Conservation (phyloP, 1,140 invertebrate genomes). For the Microplitis demolitor region DNA sequence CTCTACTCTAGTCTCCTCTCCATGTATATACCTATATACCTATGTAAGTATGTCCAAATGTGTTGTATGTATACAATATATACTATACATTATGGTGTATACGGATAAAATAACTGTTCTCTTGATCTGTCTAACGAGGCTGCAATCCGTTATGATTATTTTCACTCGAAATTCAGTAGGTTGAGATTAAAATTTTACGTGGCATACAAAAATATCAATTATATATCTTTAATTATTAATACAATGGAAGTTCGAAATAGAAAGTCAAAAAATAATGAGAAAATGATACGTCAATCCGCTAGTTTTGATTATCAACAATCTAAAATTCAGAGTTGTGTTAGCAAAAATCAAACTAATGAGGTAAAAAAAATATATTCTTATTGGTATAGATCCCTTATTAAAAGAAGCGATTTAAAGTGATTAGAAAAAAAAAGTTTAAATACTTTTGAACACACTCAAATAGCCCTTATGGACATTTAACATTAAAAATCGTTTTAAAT, state of each 20-base stretch:
- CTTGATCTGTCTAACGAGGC: background rate
- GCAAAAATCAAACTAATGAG: constrained; percentile 19
- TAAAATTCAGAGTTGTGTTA: constrained; percentile 7
- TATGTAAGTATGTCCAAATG: too few relatives aligned
- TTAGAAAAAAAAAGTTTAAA: too few relatives aligned
- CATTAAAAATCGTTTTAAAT: too few relatives aligned
- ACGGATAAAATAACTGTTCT: background rate
- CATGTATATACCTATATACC: too few relatives aligned
- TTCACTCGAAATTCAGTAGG: background rate
- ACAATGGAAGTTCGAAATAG: constrained; percentile 51
- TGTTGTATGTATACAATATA: too few relatives aligned
- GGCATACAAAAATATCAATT: background rate
- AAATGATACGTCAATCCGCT: constrained; percentile 20
- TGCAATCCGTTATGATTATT: background rate
- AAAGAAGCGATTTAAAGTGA: too few relatives aligned
- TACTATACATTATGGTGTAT: too few relatives aligned
- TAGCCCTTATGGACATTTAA: too few relatives aligned
- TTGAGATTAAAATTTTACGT: constrained; percentile 1
- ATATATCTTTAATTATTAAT: background rate
- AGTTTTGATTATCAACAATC: constrained; percentile 36
- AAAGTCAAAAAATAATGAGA: constrained; percentile 34
- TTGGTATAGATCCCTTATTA: constrained; percentile 25
- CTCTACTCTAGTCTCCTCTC: too few relatives aligned
- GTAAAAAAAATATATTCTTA: constrained; percentile 24
- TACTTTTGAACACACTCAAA: too few relatives aligned